Evolutionary conservation across 1,140 invertebrate species (phyloP), one percentile per base, ranked within the genome.

Genomic region (Sinonovacula constricta): DNA sequence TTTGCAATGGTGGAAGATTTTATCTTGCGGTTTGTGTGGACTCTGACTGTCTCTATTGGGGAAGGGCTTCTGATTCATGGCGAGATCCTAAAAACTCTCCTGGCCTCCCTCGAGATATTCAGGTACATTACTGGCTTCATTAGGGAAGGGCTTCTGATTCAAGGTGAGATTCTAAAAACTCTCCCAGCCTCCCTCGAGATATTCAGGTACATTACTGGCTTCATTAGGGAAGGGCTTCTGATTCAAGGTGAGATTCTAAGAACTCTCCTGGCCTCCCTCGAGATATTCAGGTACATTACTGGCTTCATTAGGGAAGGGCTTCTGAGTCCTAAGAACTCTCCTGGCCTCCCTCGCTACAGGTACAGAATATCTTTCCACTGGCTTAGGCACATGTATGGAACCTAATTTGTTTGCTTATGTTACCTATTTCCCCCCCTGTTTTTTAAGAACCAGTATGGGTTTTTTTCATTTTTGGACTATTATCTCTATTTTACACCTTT

Each of bases 1-100:
- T 97, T 98, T 92, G 98, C 98, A 31, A 98, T 99, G 67, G 92
- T 99, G 56, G 97, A 99, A 92, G 98, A 99, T 92, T 94, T 98
- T 77, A 91, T 99, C 36, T 91, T 99, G 28, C 93, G 98, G 83
- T 99, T 99, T 89, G 94, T 95, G 22, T 99, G 99, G 99, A 84
- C 86, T 2, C 57, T 91, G 45, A 96, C 95, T 33, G 95, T 98
- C 83, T 94, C 96, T 71, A 90, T 99, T 12, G 96, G 94, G 0
- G 96, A 99, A 91, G 95, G 95, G 84, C 93, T 94, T 34, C 92
- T 97, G 28, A 33, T 83, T 10, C 94, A 95, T 80, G 92, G 92
- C 3, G 97, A 99, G 88, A 93, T 97, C 14, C 95, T 99, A 93
- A 94, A 94, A 2, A 96, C 97, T 2, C 93, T 99, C 72, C 92